A percentile compares a stretch with the other conserved stretches of the same genome.
phyloP scores from a whole-genome alignment of 2,113 vertebrate species.

The Leucoraja erinaceus region DNA sequence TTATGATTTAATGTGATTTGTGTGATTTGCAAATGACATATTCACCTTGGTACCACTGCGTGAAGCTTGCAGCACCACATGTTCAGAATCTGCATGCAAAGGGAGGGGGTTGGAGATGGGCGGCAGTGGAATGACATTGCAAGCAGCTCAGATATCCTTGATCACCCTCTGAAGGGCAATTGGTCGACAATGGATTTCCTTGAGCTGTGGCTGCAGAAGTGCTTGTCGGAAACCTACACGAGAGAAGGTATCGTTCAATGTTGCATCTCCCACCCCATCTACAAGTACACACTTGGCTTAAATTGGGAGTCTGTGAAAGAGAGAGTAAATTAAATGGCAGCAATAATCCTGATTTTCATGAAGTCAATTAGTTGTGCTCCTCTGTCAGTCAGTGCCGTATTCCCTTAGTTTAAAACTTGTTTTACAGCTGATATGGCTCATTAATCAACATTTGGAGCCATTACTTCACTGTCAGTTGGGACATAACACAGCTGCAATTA shows the following conservation, averaged over 20 bases:
- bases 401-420: not conserved
- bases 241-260: not conserved
- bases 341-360: not conserved
- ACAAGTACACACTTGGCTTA: not conserved
- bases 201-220: not conserved
- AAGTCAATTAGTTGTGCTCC: not conserved
- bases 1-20: not conserved
- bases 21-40: not conserved
- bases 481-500: conserved; percentile 12
- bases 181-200: not conserved
- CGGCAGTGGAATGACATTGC: not conserved
- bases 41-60: not conserved
- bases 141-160: too few relatives aligned
- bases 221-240: not conserved
- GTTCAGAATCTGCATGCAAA: not conserved
- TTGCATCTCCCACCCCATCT: not conserved
- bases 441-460: conserved; percentile 21
- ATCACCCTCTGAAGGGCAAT: not conserved
- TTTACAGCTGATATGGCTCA: conserved; percentile 6
- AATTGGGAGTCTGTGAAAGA: not conserved
- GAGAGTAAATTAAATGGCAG: not conserved
- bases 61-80: not conserved
- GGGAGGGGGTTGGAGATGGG: not conserved
- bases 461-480: conserved; percentile 20
- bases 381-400: not conserved